A percentile compares a stretch with the other conserved stretches of the same genome.
Conservation (phyloP, 2,113 vertebrate species). For the Abramis brama region DNA sequence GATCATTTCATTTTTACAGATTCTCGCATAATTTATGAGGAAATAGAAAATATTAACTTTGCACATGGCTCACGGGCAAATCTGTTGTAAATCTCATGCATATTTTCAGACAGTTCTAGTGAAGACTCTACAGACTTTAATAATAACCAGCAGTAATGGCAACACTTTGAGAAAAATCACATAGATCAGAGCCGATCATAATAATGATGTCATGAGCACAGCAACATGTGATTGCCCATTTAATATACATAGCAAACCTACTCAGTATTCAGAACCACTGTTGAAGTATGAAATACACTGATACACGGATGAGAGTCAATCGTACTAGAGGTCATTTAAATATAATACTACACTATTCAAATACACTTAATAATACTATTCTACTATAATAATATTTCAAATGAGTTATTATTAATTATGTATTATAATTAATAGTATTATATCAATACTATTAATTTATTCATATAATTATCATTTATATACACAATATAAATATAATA, state of each 20-base stretch:
- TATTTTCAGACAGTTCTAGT: constrained; percentile 4
- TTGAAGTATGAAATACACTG: background rate
- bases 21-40: constrained; percentile 54
- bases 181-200: background rate
- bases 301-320: background rate
- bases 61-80: constrained; percentile 35
- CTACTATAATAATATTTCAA: too few species aligned
- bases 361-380: too few species aligned
- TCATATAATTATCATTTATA: background rate
- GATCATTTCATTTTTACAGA: constrained; percentile 39
- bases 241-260: background rate
- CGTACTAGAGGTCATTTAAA: too few species aligned
- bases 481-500: background rate
- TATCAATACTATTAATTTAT: background rate
- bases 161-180: constrained; percentile 6
- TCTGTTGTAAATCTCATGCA: constrained; percentile 33
- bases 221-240: background rate
- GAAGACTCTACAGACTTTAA: background rate
- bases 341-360: too few species aligned
- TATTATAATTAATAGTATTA: background rate
- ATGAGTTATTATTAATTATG: too few species aligned
- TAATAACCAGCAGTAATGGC: background rate
- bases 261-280: background rate
- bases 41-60: constrained; percentile 50
- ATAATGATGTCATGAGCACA: background rate